A percentile compares a stretch with the other conserved stretches of the same genome.
These are phyloP conservation scores for Micrasema longulum DNA, from an alignment of 1,140 invertebrate genomes.

Conservation along the genomic window DNA sequence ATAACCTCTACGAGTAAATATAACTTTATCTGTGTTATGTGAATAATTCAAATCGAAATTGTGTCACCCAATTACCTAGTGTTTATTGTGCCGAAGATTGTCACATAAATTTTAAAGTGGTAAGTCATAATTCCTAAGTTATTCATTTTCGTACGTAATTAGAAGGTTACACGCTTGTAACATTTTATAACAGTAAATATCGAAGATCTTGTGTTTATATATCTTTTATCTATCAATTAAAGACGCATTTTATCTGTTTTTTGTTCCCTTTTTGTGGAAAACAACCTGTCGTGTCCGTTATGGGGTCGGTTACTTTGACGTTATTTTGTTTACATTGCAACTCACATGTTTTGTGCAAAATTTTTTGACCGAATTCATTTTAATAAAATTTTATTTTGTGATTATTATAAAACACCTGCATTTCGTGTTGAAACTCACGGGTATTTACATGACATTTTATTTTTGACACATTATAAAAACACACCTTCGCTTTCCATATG, in stretches of 20 bases:
- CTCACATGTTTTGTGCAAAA: too few species aligned
- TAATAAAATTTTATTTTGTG: too few species aligned
- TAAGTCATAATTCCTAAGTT: conserved; percentile 12
- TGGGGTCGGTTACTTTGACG: conserved; percentile 3
- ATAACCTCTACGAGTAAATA: conserved; percentile 33
- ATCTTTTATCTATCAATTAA: conserved; percentile 1
- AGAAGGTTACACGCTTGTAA: conserved; percentile 8
- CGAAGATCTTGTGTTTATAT: background rate
- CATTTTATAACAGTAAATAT: conserved; percentile 42
- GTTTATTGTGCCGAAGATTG: background rate
- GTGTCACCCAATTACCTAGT: conserved; percentile 4
- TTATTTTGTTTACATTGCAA: conserved; percentile 38
- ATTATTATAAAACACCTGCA: too few species aligned
- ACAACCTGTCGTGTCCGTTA: background rate
- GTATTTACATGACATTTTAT: too few species aligned
- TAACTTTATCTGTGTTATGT: conserved; percentile 16
- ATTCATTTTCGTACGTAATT: conserved; percentile 14
- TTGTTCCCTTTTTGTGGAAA: background rate
- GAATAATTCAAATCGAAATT: background rate
- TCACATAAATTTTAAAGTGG: background rate
- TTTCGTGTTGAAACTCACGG: too few species aligned
- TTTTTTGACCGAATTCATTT: too few species aligned
- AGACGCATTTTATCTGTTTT: background rate
- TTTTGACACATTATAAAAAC: too few species aligned
- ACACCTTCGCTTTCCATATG: too few species aligned